Conservation (phyloP, 2,888 invertebrate genomes). For the Furcula furcula region DNA sequence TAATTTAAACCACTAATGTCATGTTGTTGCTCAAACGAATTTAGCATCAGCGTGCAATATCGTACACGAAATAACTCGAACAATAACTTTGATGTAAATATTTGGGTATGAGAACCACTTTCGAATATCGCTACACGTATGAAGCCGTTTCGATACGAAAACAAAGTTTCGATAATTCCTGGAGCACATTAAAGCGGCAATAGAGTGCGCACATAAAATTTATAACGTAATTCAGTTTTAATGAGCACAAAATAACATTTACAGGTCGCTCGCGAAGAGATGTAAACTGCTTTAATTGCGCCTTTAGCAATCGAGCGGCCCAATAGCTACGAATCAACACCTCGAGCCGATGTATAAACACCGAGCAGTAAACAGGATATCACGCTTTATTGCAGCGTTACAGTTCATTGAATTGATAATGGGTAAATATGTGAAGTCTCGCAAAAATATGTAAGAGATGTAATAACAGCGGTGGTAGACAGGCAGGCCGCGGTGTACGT, state of each 20-base stretch:
- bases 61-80: constrained; percentile 5
- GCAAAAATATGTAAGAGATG: constrained; percentile 49
- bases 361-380: constrained; percentile 37
- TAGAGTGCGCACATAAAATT: constrained; percentile 63
- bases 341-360: constrained; percentile 52
- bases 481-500: constrained; percentile 49
- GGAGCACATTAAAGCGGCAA: constrained; percentile 53
- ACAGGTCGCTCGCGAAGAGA: constrained; percentile 68
- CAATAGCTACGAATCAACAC: constrained; percentile 62
- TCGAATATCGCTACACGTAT: neutral
- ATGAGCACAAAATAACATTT: constrained; percentile 71
- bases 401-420: constrained; percentile 36
- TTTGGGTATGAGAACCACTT: neutral
- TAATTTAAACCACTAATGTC: constrained; percentile 73
- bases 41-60: constrained; percentile 16
- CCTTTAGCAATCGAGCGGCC: constrained; percentile 47
- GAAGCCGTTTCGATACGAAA: constrained; percentile 9
- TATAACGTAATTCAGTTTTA: constrained; percentile 70
- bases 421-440: constrained; percentile 26
- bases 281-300: constrained; percentile 71
- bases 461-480: constrained; percentile 50
- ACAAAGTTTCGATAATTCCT: constrained; percentile 61
- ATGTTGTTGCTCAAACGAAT: constrained; percentile 46
- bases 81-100: neutral
- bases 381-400: constrained; percentile 24